These are phyloP conservation scores for Ptychadena robeensis DNA, from an alignment of 2,797 vertebrate species.

Conservation along the genomic window DNA sequence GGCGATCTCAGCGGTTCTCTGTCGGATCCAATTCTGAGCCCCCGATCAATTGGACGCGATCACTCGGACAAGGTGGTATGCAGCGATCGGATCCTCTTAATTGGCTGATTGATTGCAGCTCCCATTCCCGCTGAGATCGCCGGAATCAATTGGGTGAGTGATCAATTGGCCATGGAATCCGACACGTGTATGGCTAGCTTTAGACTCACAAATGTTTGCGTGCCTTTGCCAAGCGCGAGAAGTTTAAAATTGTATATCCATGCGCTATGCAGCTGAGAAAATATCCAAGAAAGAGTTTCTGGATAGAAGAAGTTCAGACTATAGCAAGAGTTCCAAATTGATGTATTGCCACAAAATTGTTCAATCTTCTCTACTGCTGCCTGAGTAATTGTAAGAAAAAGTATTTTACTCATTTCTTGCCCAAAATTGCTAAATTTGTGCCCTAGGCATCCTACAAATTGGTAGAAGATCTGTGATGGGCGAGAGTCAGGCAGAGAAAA, in stretches of 20 bases:
- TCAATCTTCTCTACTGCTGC: slow-evolving; percentile 27
- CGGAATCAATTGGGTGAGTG: no score
- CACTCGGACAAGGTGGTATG: no score
- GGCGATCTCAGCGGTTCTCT: no score
- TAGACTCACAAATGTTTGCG: not conserved
- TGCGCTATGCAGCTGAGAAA: not conserved
- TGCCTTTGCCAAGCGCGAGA: not conserved
- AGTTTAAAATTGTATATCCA: not conserved
- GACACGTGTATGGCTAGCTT: no score
- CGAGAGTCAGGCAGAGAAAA: slow-evolving; percentile 3
- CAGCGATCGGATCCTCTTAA: no score
- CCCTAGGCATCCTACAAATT: slow-evolving; percentile 7
- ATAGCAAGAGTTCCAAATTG: not conserved
- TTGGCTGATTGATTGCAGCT: no score
- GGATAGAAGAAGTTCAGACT: slow-evolving; percentile 16
- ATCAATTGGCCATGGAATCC: no score
- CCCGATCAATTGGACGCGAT: no score
- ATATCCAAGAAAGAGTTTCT: not conserved
- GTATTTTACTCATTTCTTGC: slow-evolving; percentile 27
- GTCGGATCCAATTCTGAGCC: no score
- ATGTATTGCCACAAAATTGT: slow-evolving; percentile 13
- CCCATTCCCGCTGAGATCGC: no score
- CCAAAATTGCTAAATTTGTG: slow-evolving; percentile 42
- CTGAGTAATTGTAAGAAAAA: slow-evolving; percentile 31
- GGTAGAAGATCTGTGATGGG: slow-evolving; percentile 3